These are phyloP conservation scores for Artibeus lituratus DNA, from an alignment of 2,797 vertebrate species.

Conservation along the genomic window DNA sequence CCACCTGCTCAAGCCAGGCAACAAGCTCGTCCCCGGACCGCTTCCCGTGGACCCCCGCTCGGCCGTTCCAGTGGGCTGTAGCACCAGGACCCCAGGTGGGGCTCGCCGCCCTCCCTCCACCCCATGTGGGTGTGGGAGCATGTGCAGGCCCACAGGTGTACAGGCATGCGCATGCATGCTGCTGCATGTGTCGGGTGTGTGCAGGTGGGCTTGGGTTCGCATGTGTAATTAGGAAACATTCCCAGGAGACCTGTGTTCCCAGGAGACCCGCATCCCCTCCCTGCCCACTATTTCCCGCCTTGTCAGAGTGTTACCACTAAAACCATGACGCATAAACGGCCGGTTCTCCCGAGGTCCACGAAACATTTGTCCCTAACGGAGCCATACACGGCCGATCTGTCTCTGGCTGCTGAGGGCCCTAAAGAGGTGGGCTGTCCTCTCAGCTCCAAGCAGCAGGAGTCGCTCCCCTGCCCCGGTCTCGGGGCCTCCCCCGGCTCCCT, in stretches of 20 bases:
- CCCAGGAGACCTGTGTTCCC: background rate
- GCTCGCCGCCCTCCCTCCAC: background rate
- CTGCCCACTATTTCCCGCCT: background rate
- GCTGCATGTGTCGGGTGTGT: accelerated
- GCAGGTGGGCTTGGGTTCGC: background rate
- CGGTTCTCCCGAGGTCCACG: background rate
- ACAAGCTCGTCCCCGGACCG: background rate
- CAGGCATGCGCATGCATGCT: accelerated
- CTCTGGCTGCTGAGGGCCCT: background rate
- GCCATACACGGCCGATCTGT: background rate
- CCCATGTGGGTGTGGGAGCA: accelerated
- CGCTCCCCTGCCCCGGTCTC: accelerated
- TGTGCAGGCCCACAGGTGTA: accelerated
- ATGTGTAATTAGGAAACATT: background rate
- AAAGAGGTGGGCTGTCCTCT: background rate
- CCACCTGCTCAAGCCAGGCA: no score
- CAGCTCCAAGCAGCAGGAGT: no score
- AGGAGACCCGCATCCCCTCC: background rate
- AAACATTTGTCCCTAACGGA: background rate
- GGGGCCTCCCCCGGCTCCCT: accelerated
- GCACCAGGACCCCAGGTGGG: background rate
- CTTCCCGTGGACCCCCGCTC: background rate
- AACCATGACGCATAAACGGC: conserved; percentile 6
- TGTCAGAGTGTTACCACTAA: background rate
- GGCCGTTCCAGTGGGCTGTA: accelerated